Evolutionary conservation across 2,113 vertebrate species (phyloP), one percentile per base, ranked within the genome.

Genomic region (Canis aureus): DNA sequence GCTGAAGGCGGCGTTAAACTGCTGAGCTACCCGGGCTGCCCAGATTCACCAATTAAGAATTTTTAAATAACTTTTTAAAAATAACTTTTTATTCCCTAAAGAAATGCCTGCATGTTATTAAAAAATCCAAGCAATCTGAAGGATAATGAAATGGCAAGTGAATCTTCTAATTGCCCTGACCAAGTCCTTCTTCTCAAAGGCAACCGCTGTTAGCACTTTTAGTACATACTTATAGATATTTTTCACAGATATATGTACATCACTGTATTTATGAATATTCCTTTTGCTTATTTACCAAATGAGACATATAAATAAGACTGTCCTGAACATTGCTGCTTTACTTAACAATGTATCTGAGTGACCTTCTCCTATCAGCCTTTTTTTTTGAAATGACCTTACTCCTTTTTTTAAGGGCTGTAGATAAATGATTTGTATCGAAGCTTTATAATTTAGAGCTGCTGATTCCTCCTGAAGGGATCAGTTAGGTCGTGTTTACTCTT

Each of bases 381-480:
- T 29, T 71, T 93, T 92, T 83, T 64, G 23, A 93, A 86, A 91
- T 67, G 38, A 64, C n/a, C 13, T 69, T 51, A 53, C 5, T 91
- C 4, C 13, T 92, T 87, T 80, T 92, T 87, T 80, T 62, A 83
- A 80, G 19, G 66, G n/a, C 9, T 82, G 11, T 9, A 20, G 80
- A 91, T 81, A 64, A 73, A 53, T 57, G 32, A 55, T 90, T 89
- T 95, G 25, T 84, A 55, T 43, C 29, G n/a, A 90, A 94, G 64
- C 20, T 92, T 96, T 95, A 29, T 67, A 62, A 95, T 82, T 60
- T 80, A 87, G 97, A 95, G 71, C 76, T 82, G 29, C 73, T 43
- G 35, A 74, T 62, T 13, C 38, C 81, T 79, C 64, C n/a, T 89
- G 29, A 87, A 86, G 29, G 16, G 64, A 64, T 90, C 74, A 55